These are phyloP conservation scores for Tholera decimalis DNA, from an alignment of 2,888 invertebrate species.

Conservation along the genomic window DNA sequence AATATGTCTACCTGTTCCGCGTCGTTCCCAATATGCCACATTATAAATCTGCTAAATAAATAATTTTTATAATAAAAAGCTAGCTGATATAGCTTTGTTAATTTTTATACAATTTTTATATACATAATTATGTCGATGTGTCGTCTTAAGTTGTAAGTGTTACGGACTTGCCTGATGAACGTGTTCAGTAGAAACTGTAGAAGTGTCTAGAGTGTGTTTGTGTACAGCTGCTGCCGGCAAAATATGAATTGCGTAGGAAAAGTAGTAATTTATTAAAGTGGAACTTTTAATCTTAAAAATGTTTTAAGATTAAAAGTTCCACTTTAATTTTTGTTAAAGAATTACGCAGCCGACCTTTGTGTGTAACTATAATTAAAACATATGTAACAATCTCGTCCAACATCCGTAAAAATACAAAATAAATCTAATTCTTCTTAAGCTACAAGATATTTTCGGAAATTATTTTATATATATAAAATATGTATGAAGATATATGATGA, in stretches of 20 bases:
- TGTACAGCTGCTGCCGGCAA: conserved; percentile 28
- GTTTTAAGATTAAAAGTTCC: no score
- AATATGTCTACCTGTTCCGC: background rate
- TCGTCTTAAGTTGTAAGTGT: conserved; percentile 55
- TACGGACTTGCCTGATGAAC: conserved; percentile 58
- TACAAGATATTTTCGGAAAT: conserved; percentile 23
- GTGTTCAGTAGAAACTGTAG: conserved; percentile 65
- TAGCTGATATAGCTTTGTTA: conserved; percentile 36
- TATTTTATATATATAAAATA: background rate
- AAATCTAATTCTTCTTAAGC: background rate
- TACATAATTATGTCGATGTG: conserved; percentile 42
- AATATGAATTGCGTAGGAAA: conserved; percentile 15
- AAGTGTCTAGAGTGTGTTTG: conserved; percentile 44
- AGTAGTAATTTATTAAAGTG: background rate
- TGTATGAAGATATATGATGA: background rate
- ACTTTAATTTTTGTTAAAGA: background rate
- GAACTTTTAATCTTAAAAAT: no score
- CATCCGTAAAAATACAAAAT: conserved; percentile 7
- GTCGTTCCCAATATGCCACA: conserved; percentile 16
- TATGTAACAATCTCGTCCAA: conserved; percentile 34
- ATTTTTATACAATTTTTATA: conserved; percentile 41
- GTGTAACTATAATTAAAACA: background rate
- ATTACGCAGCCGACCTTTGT: background rate
- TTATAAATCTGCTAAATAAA: conserved; percentile 39
- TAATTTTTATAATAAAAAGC: conserved; percentile 26